A percentile compares a stretch with the other conserved stretches of the same genome.
These are phyloP conservation scores for Acridotheres tristis DNA, from an alignment of 2,797 vertebrate species.

Conservation along the genomic window DNA sequence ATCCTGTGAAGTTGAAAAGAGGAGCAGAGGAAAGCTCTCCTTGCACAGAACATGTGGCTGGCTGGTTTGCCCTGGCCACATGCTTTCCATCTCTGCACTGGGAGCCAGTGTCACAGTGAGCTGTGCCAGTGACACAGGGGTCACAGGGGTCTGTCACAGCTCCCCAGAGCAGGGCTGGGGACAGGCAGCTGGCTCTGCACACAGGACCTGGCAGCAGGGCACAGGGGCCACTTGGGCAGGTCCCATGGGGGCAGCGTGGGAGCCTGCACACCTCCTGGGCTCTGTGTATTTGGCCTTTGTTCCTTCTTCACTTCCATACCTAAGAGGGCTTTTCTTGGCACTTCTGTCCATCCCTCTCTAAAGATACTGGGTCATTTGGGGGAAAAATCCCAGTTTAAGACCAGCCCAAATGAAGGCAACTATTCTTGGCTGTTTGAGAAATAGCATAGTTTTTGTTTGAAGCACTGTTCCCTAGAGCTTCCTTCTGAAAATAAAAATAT, in stretches of 20 bases:
- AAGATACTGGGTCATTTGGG: neutral
- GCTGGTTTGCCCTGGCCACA: neutral
- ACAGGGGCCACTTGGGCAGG: neutral
- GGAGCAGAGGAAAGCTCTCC: neutral
- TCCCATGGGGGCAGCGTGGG: rapidly evolving
- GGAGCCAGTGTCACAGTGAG: neutral
- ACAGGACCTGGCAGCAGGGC: rapidly evolving
- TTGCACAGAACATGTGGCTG: rapidly evolving
- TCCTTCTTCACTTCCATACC: neutral
- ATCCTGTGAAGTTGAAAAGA: neutral
- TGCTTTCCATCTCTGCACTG: rapidly evolving
- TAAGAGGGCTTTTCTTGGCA: neutral
- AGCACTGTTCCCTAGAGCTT: neutral
- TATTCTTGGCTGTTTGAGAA: neutral
- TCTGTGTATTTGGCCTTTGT: neutral
- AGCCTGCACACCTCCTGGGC: neutral
- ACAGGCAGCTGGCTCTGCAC: neutral
- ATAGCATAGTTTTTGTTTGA: neutral
- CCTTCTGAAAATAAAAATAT: neutral
- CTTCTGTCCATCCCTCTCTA: neutral
- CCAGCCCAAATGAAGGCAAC: neutral
- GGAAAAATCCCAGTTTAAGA: neutral
- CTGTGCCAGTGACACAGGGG: neutral
- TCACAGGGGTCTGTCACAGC: neutral
- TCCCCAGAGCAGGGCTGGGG: neutral